Percentiles rank a stretch among this genome's conserved stretches.
Evolutionary conservation across 2,888 invertebrate genomes (phyloP).

Genomic region (Andrena bucephala): DNA sequence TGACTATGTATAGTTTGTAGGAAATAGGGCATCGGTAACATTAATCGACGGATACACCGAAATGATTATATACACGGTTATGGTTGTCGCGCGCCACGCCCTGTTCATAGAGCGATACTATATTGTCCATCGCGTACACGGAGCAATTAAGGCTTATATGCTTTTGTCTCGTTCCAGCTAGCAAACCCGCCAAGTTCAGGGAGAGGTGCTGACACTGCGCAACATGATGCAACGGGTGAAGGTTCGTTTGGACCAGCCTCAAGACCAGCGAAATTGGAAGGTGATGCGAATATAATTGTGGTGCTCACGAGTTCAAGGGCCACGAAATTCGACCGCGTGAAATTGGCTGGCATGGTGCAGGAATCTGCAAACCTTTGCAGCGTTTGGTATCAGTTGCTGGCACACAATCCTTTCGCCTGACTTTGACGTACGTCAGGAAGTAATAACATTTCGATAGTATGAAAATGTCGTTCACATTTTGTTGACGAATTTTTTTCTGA

Average conservation of each 20-base stretch:
- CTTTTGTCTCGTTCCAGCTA: conserved; percentile 65
- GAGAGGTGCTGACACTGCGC: conserved; percentile 35
- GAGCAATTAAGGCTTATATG: conserved; percentile 68
- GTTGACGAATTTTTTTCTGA: too few species aligned
- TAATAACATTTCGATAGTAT: too few species aligned
- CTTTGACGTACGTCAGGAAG: too few species aligned
- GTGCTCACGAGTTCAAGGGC: background rate
- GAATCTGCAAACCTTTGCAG: background rate
- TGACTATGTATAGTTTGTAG: conserved; percentile 10
- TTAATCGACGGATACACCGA: conserved; percentile 41
- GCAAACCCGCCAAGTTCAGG: conserved; percentile 55
- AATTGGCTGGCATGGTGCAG: background rate
- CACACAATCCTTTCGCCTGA: background rate
- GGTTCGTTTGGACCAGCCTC: conserved; percentile 32
- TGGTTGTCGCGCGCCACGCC: conserved; percentile 39
- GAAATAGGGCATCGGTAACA: conserved; percentile 53
- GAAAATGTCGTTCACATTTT: too few species aligned
- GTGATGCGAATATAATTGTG: conserved; percentile 35
- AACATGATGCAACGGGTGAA: conserved; percentile 24
- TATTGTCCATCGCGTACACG: conserved; percentile 59
- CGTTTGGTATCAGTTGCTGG: background rate
- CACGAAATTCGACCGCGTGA: background rate
- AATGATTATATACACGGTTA: conserved; percentile 52
- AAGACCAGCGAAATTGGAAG: conserved; percentile 23
- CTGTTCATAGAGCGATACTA: conserved; percentile 62